A percentile compares a stretch with the other conserved stretches of the same genome.
Evolutionary conservation across 2,888 invertebrate species (phyloP).

Genomic region (Leptinotarsa juncta): DNA sequence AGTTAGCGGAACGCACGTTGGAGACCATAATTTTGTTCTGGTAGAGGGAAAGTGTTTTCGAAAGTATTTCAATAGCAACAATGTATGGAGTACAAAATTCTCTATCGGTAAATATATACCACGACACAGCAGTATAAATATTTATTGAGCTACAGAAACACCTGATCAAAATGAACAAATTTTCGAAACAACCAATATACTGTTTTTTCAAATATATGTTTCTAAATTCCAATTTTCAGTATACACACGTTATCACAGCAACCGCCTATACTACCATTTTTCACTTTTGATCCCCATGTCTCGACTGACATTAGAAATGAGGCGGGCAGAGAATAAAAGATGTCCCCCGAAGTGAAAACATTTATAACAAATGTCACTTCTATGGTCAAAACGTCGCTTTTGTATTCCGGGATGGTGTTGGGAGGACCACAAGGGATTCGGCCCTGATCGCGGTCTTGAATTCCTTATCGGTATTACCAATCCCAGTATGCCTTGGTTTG

Average conservation of each 20-base stretch:
- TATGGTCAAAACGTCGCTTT: slow-evolving; percentile 56
- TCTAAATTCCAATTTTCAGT: not conserved
- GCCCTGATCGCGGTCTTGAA: slow-evolving; percentile 57
- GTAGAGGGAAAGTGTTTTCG: too few relatives aligned
- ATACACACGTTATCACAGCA: not conserved
- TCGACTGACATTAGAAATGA: slow-evolving; percentile 50
- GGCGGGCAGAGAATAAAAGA: slow-evolving; percentile 53
- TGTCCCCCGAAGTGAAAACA: slow-evolving; percentile 54
- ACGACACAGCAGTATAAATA: too few relatives aligned
- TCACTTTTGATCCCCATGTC: slow-evolving; percentile 45
- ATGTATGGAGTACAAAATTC: too few relatives aligned
- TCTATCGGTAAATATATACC: too few relatives aligned
- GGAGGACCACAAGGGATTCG: slow-evolving; percentile 49
- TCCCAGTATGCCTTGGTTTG: slow-evolving; percentile 54
- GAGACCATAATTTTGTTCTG: too few relatives aligned
- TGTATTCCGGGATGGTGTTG: slow-evolving; percentile 55
- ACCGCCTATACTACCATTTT: slow-evolving; percentile 26
- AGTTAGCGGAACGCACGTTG: too few relatives aligned
- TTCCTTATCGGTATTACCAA: slow-evolving; percentile 62
- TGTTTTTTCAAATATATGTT: too few relatives aligned
- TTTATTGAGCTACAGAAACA: too few relatives aligned
- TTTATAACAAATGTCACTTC: slow-evolving; percentile 59
- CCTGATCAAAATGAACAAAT: too few relatives aligned
- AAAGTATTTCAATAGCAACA: too few relatives aligned
- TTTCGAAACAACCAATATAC: too few relatives aligned